Percentiles rank a stretch among this genome's conserved stretches.
phyloP scores from a whole-genome alignment of 2,113 vertebrate genomes.

The Neoarius graeffei region DNA sequence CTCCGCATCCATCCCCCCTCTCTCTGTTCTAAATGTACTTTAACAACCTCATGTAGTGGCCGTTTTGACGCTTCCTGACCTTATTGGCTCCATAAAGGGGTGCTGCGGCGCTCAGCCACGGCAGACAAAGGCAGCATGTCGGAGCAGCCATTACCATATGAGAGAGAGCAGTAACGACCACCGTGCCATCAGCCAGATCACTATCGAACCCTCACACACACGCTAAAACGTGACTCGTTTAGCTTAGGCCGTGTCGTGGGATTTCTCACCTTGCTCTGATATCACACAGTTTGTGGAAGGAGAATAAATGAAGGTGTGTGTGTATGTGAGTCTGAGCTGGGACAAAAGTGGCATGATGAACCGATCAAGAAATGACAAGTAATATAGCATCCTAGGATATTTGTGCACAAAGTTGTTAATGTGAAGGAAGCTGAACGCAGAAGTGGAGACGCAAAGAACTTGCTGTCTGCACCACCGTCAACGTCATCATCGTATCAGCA shows the following conservation, averaged over 20 bases:
- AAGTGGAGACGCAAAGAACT: not conserved
- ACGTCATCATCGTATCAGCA: not conserved
- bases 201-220: slow-evolving; percentile 38
- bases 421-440: not conserved
- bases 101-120: slow-evolving; percentile 79
- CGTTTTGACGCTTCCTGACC: slow-evolving; percentile 84
- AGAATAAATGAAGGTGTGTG: slow-evolving; percentile 3
- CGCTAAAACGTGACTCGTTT: slow-evolving; percentile 45
- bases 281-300: slow-evolving; percentile 5
- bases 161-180: slow-evolving; percentile 42
- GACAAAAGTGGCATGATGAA: not conserved
- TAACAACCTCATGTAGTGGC: slow-evolving; percentile 76
- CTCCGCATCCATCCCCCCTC: slow-evolving; percentile 58
- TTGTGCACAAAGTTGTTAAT: not conserved
- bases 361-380: not conserved
- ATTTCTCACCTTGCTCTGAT: slow-evolving; percentile 42
- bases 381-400: not conserved
- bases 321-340: not conserved
- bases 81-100: slow-evolving; percentile 84
- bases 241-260: slow-evolving; percentile 1
- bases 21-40: slow-evolving; percentile 73
- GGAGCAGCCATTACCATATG: slow-evolving; percentile 41
- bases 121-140: slow-evolving; percentile 71
- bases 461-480: slow-evolving; percentile 38
- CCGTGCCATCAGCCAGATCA: slow-evolving; percentile 34